Base-by-base conservation (phyloP, 2,888 invertebrate genomes). In the Endomychus coccineus region DNA sequence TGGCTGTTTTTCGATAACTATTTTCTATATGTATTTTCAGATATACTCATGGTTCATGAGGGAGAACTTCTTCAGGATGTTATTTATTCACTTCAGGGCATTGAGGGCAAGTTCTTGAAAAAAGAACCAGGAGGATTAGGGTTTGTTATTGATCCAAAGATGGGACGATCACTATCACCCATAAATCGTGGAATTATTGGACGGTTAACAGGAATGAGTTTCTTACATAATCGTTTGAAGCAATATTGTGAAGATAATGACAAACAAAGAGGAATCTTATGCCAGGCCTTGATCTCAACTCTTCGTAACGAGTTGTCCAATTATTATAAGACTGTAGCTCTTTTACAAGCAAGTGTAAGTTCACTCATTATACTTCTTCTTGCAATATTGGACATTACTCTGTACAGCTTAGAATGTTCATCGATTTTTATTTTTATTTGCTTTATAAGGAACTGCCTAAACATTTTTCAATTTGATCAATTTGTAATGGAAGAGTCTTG, bases 281-380 rank as follows among this genome's bases (percentile, higher is more conserved):
- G 83, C 2, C 86, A 92, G 68, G 89, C 92, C 33, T 77, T 95
- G 47, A 83, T 89, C 36, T 77, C 88, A 2, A 84, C 85, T 2
- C 69, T 96, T 38, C 79, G 86, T 52, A 79, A 83, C 39, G 89
- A 95, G 63, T 68, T 96, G 9, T 83, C 82, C 0, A 84, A 86
- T 56, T 95, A 89, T 66, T 92, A 91, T 62, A 77, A 89, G 45
- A 78, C 90, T 50, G 77, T 96, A 38, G 90, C 94, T 1, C 69
- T 87, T 33, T 69, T 95, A 33, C 90, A 94, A 63, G 83, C 89
- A 34, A 85, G 88, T 74, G 84, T 90, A 55, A 68, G 66, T 51
- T 32, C n/a, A 21, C 13, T 12, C 12, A 15, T 19, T 28, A 6
- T 15, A 16, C 15, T 23, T 30, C 7, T 30, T 19, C 21, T 19